These are phyloP conservation scores for Chelon auratus DNA, from an alignment of 2,797 vertebrate genomes.

Conservation along the genomic window DNA sequence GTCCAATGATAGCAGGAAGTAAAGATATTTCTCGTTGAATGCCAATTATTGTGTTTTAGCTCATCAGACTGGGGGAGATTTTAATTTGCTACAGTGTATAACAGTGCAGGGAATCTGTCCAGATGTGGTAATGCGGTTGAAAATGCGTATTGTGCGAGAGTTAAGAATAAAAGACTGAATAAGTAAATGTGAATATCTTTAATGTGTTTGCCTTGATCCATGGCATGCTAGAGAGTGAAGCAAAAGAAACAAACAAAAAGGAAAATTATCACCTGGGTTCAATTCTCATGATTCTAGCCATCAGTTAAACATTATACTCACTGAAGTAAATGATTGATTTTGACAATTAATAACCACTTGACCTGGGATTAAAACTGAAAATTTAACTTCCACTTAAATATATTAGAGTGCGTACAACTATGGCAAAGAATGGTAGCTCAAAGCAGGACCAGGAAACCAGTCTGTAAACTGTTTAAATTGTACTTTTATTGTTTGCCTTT, in stretches of 20 bases:
- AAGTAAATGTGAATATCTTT: background rate
- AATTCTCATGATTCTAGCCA: background rate
- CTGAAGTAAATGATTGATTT: background rate
- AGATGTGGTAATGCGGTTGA: conserved; percentile 3
- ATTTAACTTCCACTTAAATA: too few species aligned
- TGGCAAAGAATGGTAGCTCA: background rate
- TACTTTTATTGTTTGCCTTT: background rate
- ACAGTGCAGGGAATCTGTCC: conserved; percentile 1
- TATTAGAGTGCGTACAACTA: too few species aligned
- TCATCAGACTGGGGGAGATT: background rate
- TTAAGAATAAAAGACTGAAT: background rate
- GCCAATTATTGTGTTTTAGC: conserved; percentile 32
- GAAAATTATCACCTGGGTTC: background rate
- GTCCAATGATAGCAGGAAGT: conserved; percentile 60
- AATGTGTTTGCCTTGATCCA: too few species aligned
- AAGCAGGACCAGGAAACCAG: background rate
- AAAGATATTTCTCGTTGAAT: conserved; percentile 48
- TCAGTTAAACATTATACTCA: rapidly evolving
- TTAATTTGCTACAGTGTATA: background rate
- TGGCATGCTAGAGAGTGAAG: background rate
- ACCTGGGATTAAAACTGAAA: too few species aligned
- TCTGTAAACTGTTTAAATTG: background rate
- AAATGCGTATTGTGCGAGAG: background rate
- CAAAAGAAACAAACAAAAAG: background rate
- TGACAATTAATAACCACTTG: too few species aligned